phyloP scores from a whole-genome alignment of 1,140 invertebrate genomes.

The Ridgeia piscesae region DNA sequence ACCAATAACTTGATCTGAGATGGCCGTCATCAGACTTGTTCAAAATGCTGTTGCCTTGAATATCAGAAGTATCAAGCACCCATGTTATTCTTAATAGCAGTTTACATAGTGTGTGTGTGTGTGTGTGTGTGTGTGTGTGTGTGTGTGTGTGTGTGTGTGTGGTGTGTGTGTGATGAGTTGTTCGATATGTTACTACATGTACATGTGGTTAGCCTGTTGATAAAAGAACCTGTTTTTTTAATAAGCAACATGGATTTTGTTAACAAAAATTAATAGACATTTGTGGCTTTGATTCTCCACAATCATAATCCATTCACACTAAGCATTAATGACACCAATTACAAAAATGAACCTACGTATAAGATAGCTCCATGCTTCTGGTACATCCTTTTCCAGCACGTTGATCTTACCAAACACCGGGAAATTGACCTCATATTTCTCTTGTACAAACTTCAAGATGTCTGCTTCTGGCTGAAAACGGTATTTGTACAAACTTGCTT shows the following conservation, averaged over 20 bases:
- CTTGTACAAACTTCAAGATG: conserved; percentile 45
- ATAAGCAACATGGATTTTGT: not conserved
- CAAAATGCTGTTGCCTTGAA: too few relatives aligned
- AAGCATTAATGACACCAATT: not conserved
- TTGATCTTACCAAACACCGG: conserved; percentile 53
- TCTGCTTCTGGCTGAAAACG: conserved; percentile 44
- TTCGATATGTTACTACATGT: not conserved
- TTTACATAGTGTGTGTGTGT: too few relatives aligned
- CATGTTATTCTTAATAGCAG: too few relatives aligned
- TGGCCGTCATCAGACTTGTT: not conserved
- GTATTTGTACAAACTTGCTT: not conserved
- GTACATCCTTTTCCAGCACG: conserved; percentile 39
- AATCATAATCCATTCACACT: not conserved
- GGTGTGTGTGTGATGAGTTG: not conserved
- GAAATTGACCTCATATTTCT: conserved; percentile 49
- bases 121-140: too few relatives aligned
- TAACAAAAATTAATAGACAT: not conserved
- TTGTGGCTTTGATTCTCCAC: conserved; percentile 20
- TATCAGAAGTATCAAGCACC: too few relatives aligned
- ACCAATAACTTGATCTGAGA: conserved; percentile 18
- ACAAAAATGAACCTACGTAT: conserved; percentile 34
- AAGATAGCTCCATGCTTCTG: conserved; percentile 44
- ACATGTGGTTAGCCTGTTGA: not conserved
- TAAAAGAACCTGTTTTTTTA: not conserved
- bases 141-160: too few relatives aligned